A percentile compares a stretch with the other conserved stretches of the same genome.
Conservation (phyloP, 1,140 invertebrate genomes). For the Radopholus similis region DNA sequence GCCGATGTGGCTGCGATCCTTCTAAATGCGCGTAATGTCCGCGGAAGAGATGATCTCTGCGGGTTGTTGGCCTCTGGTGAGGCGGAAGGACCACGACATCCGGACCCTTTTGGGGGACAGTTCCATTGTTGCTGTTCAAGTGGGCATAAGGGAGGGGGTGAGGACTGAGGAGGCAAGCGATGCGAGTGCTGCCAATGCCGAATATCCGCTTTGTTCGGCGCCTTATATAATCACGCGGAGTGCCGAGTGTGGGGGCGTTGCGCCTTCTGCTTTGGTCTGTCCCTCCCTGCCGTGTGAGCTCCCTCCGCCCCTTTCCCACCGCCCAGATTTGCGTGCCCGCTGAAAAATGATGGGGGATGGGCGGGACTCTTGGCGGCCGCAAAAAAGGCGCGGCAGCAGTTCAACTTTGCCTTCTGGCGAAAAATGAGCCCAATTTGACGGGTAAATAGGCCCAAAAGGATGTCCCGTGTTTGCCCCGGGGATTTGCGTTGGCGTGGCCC, state of each 20-base stretch:
- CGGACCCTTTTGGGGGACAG: too few species aligned
- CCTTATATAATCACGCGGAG: too few species aligned
- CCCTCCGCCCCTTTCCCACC: neutral
- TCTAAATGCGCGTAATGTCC: too few species aligned
- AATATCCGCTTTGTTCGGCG: too few species aligned
- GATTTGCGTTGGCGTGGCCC: neutral
- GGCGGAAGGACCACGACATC: too few species aligned
- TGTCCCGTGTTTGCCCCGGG: neutral
- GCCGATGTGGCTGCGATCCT: neutral
- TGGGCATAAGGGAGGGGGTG: neutral
- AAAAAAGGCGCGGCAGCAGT: neutral
- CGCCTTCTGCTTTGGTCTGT: too few species aligned
- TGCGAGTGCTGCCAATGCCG: too few species aligned
- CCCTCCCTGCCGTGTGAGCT: neutral
- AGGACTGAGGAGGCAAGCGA: neutral
- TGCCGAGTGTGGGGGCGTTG: too few species aligned
- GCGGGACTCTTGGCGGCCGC: neutral
- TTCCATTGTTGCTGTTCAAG: too few species aligned
- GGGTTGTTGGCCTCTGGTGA: too few species aligned
- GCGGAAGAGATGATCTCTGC: too few species aligned
- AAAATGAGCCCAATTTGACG: slow-evolving; percentile 8
- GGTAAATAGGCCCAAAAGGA: neutral
- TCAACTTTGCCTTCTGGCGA: neutral
- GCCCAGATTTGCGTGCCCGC: neutral
- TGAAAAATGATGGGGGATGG: neutral